Percentiles rank a stretch among this genome's conserved stretches.
Evolutionary conservation across 2,113 vertebrate genomes (phyloP).

Genomic region (Orthonyx spaldingii): DNA sequence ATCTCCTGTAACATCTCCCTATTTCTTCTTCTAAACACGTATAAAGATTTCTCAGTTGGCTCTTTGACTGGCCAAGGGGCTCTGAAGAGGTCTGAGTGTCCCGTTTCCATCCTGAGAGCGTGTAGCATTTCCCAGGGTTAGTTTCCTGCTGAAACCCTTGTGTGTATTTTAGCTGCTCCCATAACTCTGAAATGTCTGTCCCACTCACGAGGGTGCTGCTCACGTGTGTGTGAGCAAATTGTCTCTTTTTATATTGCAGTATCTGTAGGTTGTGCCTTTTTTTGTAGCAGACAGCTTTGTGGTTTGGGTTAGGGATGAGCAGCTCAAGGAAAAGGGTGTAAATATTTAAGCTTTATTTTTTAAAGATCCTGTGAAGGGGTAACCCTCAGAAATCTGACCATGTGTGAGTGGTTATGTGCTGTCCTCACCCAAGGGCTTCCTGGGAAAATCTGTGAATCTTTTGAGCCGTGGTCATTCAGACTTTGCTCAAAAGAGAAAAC

Average conservation of each 20-base stretch:
- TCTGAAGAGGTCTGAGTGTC: not conserved
- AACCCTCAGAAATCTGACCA: not conserved
- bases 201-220: not conserved
- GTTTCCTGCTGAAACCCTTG: not conserved
- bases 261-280: not conserved
- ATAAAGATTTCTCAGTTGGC: not conserved
- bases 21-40: not conserved
- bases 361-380: no score
- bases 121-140: rapidly evolving
- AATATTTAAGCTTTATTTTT: not conserved
- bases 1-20: not conserved
- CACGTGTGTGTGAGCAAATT: rapidly evolving
- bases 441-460: rapidly evolving
- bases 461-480: not conserved
- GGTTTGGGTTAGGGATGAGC: not conserved
- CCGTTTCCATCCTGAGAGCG: not conserved
- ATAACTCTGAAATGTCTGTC: not conserved
- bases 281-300: not conserved
- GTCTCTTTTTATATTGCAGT: rapidly evolving
- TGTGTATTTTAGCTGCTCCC: not conserved
- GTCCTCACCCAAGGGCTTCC: not conserved
- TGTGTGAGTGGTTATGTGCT: not conserved
- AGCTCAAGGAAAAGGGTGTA: not conserved
- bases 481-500: not conserved
- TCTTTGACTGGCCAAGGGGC: not conserved